Base-by-base conservation (phyloP, 2,888 invertebrate genomes). In the Drosophila anomelani region DNA sequence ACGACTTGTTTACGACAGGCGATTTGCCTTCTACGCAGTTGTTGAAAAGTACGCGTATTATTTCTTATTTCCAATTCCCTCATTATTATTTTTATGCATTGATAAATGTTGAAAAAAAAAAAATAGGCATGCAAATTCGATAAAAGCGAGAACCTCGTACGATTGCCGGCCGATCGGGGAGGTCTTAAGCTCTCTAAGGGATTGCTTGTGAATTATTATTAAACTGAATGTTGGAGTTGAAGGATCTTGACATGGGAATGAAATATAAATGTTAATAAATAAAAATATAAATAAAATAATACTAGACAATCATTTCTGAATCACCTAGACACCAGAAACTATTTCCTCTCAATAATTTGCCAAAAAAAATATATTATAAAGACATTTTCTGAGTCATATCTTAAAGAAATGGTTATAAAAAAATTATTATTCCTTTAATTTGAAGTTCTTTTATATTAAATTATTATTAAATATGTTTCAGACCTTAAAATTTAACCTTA, bases 21-120 rank as follows among this genome's bases (percentile, higher is more conserved):
- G 71, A 83, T 85, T 80, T 76, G 81, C 81, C 66, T 87, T 85
- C 81, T 85, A 87, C 85, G 85, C 88, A 87, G 85, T 85, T 87
- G 57, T 71, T 53, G 74, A 77, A 73, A 79, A 77, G 78, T 77
- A 72, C 41, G 47, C 56, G 56, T 64, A 56, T 75, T 67, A 54
- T 75, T 80, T 79, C 59, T 75, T 71, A 47, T 63, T 70, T 74
- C 23, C 23, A 44, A 47, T 67, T 72, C 55, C 34, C 54, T 29
- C 29, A 43, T 47, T 67, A 56, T 68, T 46, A 51, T 79, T 69
- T 68, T 62, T 71, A 74, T 79, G 72, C 63, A 70, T 72, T 79
- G 79, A 83, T 85, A 79, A 85, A 79, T 73, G 58, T 76, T 66
- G 58, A 59, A 76, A 56, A 59, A 76, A 76, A 20, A 20, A 70